Percentiles rank a stretch among this genome's conserved stretches.
Evolutionary conservation across 2,888 invertebrate species (phyloP).

Genomic region (Apotomis betuletana): DNA sequence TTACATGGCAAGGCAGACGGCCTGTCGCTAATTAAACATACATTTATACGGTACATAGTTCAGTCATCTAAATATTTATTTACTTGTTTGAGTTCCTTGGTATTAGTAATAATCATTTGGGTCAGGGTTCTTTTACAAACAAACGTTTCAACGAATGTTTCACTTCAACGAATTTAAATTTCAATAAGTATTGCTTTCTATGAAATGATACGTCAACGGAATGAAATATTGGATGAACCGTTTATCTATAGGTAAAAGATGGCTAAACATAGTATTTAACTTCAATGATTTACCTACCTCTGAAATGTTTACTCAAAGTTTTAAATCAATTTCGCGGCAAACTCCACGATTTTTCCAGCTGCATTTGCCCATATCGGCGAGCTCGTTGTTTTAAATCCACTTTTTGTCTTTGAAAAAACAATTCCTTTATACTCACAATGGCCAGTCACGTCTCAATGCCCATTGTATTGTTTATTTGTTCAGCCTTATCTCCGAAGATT

Average conservation of each 20-base stretch:
- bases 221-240: too few relatives aligned
- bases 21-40: constrained; percentile 34
- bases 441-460: constrained; percentile 40
- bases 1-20: constrained; percentile 28
- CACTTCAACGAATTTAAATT: too few relatives aligned
- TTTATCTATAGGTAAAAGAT: too few relatives aligned
- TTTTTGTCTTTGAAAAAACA: constrained; percentile 8
- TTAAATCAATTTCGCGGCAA: too few relatives aligned
- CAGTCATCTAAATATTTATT: constrained; percentile 25
- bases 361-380: not conserved
- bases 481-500: constrained; percentile 35
- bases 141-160: too few relatives aligned
- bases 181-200: too few relatives aligned
- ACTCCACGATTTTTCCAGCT: not conserved
- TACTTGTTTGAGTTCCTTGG: constrained; percentile 18
- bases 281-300: not conserved
- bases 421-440: constrained; percentile 27
- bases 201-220: too few relatives aligned
- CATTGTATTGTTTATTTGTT: constrained; percentile 40
- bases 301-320: too few relatives aligned
- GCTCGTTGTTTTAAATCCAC: not conserved
- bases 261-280: not conserved
- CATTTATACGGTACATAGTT: constrained; percentile 16
- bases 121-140: too few relatives aligned
- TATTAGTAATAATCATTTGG: not conserved